These are phyloP conservation scores for Xanthorhoe spadicearia DNA, from an alignment of 2,888 invertebrate genomes.

Conservation along the genomic window DNA sequence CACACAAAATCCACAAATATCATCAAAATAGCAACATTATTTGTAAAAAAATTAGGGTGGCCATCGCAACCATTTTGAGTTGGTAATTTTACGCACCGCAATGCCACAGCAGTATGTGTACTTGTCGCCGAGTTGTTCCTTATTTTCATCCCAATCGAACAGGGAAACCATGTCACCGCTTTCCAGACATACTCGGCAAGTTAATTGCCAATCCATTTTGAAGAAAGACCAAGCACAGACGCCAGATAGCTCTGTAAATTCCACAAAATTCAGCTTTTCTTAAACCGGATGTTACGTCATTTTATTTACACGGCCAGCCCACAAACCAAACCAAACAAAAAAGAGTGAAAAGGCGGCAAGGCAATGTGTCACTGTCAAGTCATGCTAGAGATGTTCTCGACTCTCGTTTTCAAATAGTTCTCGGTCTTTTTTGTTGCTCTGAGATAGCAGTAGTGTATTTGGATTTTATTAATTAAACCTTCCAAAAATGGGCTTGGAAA, in stretches of 20 bases:
- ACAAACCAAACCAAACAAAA: conserved; percentile 53
- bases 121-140: conserved; percentile 82
- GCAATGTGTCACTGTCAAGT: conserved; percentile 46
- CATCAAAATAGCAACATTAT: conserved; percentile 83
- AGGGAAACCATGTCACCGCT: conserved; percentile 82
- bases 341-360: conserved; percentile 36
- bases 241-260: conserved; percentile 49
- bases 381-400: neutral
- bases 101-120: conserved; percentile 79
- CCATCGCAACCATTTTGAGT: conserved; percentile 84
- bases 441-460: no score
- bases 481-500: no score
- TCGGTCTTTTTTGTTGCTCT: neutral
- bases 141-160: conserved; percentile 84
- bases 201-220: conserved; percentile 84
- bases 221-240: conserved; percentile 43
- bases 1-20: conserved; percentile 65
- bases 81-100: conserved; percentile 79
- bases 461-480: no score
- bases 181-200: conserved; percentile 80
- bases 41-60: conserved; percentile 81
- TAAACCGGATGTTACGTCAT: conserved; percentile 63
- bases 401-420: conserved; percentile 1
- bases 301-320: conserved; percentile 55
- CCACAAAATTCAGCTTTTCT: conserved; percentile 58